phyloP scores from a whole-genome alignment of 2,888 invertebrate genomes.

The Lydus trimaculatus region DNA sequence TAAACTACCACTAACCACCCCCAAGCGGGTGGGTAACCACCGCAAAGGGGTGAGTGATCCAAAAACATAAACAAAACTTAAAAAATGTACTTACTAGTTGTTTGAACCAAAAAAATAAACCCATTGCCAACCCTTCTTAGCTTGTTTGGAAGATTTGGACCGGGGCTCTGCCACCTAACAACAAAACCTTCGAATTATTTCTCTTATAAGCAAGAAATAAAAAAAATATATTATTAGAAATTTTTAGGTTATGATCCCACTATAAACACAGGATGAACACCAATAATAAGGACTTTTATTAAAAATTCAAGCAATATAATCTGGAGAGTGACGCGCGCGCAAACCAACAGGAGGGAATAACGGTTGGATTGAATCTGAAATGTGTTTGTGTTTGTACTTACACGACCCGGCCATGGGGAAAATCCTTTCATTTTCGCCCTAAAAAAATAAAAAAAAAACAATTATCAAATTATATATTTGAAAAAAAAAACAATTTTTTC shows the following conservation, averaged over 20 bases:
- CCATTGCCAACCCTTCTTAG: slow-evolving; percentile 82
- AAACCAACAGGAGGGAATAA: slow-evolving; percentile 54
- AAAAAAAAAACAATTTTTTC: slow-evolving; percentile 24
- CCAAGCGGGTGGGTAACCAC: no score
- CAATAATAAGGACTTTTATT: not conserved
- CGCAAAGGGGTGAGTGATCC: no score
- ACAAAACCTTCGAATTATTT: slow-evolving; percentile 38
- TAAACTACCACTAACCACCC: no score
- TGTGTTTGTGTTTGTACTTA: slow-evolving; percentile 66
- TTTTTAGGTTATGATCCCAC: slow-evolving; percentile 32
- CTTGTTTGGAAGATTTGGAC: slow-evolving; percentile 76
- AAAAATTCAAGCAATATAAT: not conserved
- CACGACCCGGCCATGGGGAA: slow-evolving; percentile 97
- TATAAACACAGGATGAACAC: slow-evolving; percentile 18
- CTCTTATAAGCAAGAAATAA: not conserved
- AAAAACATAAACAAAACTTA: not conserved
- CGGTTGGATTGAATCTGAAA: slow-evolving; percentile 59
- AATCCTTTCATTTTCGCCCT: slow-evolving; percentile 99
- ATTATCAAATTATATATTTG: slow-evolving; percentile 43
- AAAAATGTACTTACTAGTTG: slow-evolving; percentile 81
- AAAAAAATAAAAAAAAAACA: slow-evolving; percentile 53
- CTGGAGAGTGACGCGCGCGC: slow-evolving; percentile 44
- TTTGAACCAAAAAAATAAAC: slow-evolving; percentile 95
- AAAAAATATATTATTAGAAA: slow-evolving; percentile 37
- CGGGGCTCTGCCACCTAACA: slow-evolving; percentile 84